Evolutionary conservation across 2,888 invertebrate genomes (phyloP), one percentile per base, ranked within the genome.

Genomic region (Halocaridina rubra): DNA sequence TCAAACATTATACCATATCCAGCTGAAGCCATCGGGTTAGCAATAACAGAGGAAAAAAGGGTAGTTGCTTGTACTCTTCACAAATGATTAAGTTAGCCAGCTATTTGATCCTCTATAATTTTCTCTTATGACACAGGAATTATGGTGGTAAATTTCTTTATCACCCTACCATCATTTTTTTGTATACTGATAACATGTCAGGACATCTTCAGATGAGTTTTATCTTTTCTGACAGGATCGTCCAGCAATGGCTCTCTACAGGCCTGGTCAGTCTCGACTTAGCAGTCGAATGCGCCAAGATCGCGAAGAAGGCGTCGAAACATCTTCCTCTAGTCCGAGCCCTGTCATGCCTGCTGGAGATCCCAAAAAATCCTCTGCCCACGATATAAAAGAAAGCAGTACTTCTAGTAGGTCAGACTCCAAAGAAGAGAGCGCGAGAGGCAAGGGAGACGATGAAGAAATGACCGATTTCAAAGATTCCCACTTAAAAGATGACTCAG

Each of bases 241-340:
- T 61, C 97, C 97, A 29, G 95, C 96, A 64, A 94, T 97, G 90
- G 95, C 95, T 86, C 95, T 97, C 89, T 97, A 97, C 91, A 94
- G 97, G 89, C 97, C 97, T 0, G 96, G 96, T 27, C 96, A 95
- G 95, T 93, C 95, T n/a, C 94, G 93, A 89, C 94, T 95, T 39
- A 89, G 88, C 19, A 85, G 86, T 22, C 81, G 76, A 24, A 79
- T 81, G 46, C 75, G 72, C 7, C 71, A 75, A n/a, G 79, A 77
- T 29, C 74, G 71, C 29, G 76, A 57, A 22, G 81, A 81, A n/a
- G 86, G 81, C 16, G 84, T 67, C 5, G 87, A 86, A 2, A 78
- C 85, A 4, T 79, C 82, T 22, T 87, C 88, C 10, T 87, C 87
- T 24, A 87, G 85, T 76, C 85, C 84, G 13, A 87, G 87, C 29